Evolutionary conservation across 2,797 vertebrate genomes (phyloP).

Genomic region (Danio tinwini): DNA sequence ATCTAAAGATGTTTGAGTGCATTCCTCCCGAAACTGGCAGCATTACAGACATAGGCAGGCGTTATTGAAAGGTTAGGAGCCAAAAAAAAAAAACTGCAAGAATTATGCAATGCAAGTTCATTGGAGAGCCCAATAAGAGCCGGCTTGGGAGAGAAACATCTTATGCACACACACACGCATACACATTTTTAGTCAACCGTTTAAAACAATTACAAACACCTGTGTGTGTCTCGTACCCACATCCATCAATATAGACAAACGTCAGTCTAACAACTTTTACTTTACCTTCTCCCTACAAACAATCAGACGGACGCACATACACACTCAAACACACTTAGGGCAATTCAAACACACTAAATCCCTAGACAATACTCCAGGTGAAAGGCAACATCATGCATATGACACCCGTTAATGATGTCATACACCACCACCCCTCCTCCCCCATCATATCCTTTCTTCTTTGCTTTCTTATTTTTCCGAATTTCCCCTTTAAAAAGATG

Average conservation of each 20-base stretch:
- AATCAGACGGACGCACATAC: conserved; percentile 16
- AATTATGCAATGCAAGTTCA: conserved; percentile 38
- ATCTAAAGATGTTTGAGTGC: conserved; percentile 56
- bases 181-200: conserved; percentile 21
- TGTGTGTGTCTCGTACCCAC: conserved; percentile 9
- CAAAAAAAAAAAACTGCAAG: conserved; percentile 29
- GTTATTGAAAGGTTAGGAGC: conserved; percentile 43
- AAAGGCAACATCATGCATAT: conserved; percentile 44
- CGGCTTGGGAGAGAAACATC: conserved; percentile 65
- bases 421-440: not conserved
- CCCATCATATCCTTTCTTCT: not conserved
- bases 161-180: conserved; percentile 31
- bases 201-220: conserved; percentile 17
- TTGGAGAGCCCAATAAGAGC: conserved; percentile 73
- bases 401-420: conserved; percentile 49
- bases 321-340: conserved; percentile 14
- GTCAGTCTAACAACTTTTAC: conserved; percentile 26
- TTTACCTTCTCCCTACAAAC: conserved; percentile 26
- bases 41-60: conserved; percentile 74
- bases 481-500: conserved; percentile 27
- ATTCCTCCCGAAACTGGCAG: conserved; percentile 67
- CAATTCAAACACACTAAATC: conserved; percentile 65
- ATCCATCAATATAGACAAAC: conserved; percentile 36
- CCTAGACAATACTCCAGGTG: conserved; percentile 52
- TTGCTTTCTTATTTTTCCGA: conserved; percentile 21